These are phyloP conservation scores for Lissocephala sabroskyi DNA, from an alignment of 2,888 invertebrate species.

Conservation along the genomic window DNA sequence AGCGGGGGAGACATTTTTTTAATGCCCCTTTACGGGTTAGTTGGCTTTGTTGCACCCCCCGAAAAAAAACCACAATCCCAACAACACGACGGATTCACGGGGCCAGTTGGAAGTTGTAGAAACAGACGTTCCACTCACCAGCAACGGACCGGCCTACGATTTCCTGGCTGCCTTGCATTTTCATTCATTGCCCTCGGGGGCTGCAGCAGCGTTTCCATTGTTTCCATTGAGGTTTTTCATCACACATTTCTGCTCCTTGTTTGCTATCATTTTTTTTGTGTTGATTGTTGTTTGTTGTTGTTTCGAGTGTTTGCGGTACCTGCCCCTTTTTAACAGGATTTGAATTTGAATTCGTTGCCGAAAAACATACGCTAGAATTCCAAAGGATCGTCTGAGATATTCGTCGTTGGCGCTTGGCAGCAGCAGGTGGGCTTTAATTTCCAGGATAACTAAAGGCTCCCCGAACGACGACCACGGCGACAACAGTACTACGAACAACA, in stretches of 20 bases:
- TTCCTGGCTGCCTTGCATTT: conserved; percentile 20
- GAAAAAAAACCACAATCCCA: conserved; percentile 35
- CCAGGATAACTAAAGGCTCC: no score
- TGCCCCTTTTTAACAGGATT: conserved; percentile 29
- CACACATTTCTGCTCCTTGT: conserved; percentile 17
- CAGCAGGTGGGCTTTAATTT: no score
- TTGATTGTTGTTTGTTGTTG: conserved; percentile 17
- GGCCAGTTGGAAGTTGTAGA: conserved; percentile 28
- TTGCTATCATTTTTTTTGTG: conserved; percentile 7
- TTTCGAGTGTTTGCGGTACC: conserved; percentile 25
- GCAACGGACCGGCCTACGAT: conserved; percentile 36
- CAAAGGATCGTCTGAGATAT: no score
- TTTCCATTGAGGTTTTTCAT: conserved; percentile 27
- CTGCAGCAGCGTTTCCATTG: conserved; percentile 39
- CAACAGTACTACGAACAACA: background rate
- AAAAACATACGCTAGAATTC: conserved; percentile 48
- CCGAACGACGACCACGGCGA: no score
- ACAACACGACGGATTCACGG: conserved; percentile 31
- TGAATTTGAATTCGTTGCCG: conserved; percentile 50
- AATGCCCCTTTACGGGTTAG: background rate
- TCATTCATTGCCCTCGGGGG: conserved; percentile 26
- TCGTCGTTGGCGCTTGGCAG: no score
- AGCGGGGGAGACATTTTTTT: conserved; percentile 49
- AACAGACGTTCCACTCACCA: conserved; percentile 61
- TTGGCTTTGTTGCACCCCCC: conserved; percentile 41